Conservation (phyloP, 2,888 invertebrate species). For the Pammene aurita region DNA sequence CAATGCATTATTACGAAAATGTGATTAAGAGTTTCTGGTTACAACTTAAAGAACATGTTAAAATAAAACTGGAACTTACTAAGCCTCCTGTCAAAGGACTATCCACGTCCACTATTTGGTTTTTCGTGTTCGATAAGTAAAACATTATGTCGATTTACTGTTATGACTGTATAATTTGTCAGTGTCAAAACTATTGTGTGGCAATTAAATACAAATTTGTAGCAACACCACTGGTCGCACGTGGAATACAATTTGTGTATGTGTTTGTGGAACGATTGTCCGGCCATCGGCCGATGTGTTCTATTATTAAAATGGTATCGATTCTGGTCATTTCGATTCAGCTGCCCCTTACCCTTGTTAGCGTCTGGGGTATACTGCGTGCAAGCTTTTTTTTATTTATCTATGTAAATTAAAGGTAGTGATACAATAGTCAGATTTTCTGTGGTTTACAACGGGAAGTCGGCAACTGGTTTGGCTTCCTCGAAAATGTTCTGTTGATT, state of each 20-base stretch:
- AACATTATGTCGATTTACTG: background rate
- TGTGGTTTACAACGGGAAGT: background rate
- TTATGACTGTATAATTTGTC: background rate
- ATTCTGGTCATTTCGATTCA: slow-evolving; percentile 74
- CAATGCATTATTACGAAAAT: too few species aligned
- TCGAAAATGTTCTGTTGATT: too few species aligned
- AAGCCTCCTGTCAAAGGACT: background rate
- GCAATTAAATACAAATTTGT: background rate
- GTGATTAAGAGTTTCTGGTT: too few species aligned
- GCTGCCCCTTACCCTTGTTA: slow-evolving; percentile 61
- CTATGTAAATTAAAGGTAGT: background rate
- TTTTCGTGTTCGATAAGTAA: background rate
- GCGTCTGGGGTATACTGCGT: slow-evolving; percentile 49
- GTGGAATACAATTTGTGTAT: slow-evolving; percentile 53
- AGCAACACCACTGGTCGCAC: slow-evolving; percentile 6
- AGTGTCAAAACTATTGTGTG: background rate
- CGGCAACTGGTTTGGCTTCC: background rate
- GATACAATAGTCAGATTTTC: background rate
- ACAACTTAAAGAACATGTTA: too few species aligned
- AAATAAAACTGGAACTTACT: background rate
- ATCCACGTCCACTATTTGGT: background rate
- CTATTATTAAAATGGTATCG: slow-evolving; percentile 70
- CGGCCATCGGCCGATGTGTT: slow-evolving; percentile 53
- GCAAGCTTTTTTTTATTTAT: background rate
- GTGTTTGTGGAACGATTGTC: slow-evolving; percentile 46